Evolutionary conservation across 1,140 invertebrate genomes (phyloP).

Genomic region (Rhyacophila brunnea): DNA sequence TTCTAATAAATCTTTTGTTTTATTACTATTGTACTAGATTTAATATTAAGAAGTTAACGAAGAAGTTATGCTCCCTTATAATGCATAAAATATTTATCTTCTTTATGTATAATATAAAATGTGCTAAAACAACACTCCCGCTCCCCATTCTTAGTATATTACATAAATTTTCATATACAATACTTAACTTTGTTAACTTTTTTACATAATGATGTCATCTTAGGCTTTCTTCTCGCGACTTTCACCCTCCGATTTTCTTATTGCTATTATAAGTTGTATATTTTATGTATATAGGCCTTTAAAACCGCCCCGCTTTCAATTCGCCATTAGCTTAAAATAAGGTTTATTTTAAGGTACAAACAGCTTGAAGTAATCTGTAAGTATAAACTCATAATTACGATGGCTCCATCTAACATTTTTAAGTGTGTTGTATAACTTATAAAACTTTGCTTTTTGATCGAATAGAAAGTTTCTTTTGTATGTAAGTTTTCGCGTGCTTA

Average conservation of each 20-base stretch:
- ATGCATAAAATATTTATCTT: slow-evolving; percentile 35
- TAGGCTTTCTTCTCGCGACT: slow-evolving; percentile 25
- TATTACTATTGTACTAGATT: slow-evolving; percentile 33
- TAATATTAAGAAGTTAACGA: slow-evolving; percentile 34
- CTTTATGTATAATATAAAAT: slow-evolving; percentile 37
- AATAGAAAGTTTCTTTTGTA: not conserved
- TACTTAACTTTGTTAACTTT: slow-evolving; percentile 36
- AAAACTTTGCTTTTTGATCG: not conserved
- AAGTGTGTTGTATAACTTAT: not conserved
- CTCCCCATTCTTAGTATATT: slow-evolving; percentile 22
- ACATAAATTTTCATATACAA: slow-evolving; percentile 37
- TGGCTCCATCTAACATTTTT: slow-evolving; percentile 1
- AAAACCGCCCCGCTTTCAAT: slow-evolving; percentile 33
- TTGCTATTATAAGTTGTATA: slow-evolving; percentile 36
- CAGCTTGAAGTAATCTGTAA: slow-evolving; percentile 27
- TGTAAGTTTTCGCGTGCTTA: too few relatives aligned
- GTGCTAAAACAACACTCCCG: slow-evolving; percentile 28
- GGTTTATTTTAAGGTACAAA: slow-evolving; percentile 22
- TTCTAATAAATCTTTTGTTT: slow-evolving; percentile 34
- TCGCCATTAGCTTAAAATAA: slow-evolving; percentile 29
- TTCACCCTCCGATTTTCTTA: slow-evolving; percentile 35
- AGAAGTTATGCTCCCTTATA: slow-evolving; percentile 31
- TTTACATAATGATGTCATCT: slow-evolving; percentile 37
- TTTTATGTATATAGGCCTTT: slow-evolving; percentile 29
- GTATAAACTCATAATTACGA: slow-evolving; percentile 25